A percentile compares a stretch with the other conserved stretches of the same genome.
Evolutionary conservation across 2,113 vertebrate species (phyloP).

Genomic region (Serilophus lunatus): DNA sequence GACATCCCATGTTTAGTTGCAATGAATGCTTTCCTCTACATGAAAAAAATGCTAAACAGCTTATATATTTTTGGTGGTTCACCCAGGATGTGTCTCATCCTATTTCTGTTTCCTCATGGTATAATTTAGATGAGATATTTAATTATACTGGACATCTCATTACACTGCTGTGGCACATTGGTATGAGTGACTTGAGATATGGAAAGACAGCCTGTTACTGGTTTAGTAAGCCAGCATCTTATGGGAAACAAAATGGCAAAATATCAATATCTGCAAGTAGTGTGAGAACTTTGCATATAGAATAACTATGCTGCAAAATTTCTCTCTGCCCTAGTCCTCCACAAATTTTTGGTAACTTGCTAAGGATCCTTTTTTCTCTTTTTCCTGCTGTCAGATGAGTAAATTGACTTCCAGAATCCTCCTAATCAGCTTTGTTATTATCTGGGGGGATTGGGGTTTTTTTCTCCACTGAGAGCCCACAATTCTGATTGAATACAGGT

Average conservation of each 20-base stretch:
- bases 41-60: not conserved
- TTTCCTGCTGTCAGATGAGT: not conserved
- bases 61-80: not conserved
- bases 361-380: not conserved
- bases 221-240: not conserved
- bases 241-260: not conserved
- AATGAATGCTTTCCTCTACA: not conserved
- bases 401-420: not conserved
- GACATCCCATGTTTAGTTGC: not conserved
- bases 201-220: not conserved
- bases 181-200: not conserved
- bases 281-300: not conserved
- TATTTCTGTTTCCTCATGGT: not conserved
- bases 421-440: not conserved
- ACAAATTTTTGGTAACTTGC: not conserved
- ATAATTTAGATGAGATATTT: not conserved
- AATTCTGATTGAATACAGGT: not conserved
- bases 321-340: not conserved
- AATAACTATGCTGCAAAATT: not conserved
- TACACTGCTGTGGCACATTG: not conserved
- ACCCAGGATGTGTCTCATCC: not conserved
- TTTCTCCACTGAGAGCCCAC: not conserved
- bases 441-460: not conserved
- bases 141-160: not conserved
- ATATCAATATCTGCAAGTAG: not conserved